These are phyloP conservation scores for Orthochromis indermauri DNA, from an alignment of 2,113 vertebrate genomes.

Conservation along the genomic window DNA sequence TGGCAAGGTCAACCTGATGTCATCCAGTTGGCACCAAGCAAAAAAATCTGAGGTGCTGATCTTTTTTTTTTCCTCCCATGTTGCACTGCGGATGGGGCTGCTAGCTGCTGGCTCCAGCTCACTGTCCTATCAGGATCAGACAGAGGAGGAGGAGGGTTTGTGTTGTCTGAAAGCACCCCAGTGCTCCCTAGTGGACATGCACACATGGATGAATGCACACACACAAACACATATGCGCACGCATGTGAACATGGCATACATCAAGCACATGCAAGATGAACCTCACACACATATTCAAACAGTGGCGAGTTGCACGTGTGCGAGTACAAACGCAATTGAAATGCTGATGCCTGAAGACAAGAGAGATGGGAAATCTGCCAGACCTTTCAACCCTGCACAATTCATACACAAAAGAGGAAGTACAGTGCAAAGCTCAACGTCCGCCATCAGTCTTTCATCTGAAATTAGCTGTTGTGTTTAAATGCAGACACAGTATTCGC, in stretches of 20 bases:
- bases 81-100: conserved; percentile 25
- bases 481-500: not conserved
- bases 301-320: not conserved
- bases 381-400: not conserved
- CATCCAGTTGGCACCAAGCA: conserved; percentile 55
- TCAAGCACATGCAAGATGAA: not conserved
- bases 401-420: not conserved
- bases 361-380: not conserved
- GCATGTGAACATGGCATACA: not conserved
- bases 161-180: conserved; percentile 39
- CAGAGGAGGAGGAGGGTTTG: not conserved
- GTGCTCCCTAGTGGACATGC: conserved; percentile 47
- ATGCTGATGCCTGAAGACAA: not conserved
- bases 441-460: not conserved
- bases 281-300: not conserved
- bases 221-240: not conserved
- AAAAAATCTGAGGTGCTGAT: conserved; percentile 23
- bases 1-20: conserved; percentile 44
- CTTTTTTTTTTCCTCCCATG: not conserved
- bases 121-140: conserved; percentile 24
- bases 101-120: conserved; percentile 6
- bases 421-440: not conserved
- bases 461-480: not conserved
- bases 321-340: not conserved
- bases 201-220: conserved; percentile 1